Base-by-base conservation (phyloP, 2,797 vertebrate species). In the Sus cebifrons region DNA sequence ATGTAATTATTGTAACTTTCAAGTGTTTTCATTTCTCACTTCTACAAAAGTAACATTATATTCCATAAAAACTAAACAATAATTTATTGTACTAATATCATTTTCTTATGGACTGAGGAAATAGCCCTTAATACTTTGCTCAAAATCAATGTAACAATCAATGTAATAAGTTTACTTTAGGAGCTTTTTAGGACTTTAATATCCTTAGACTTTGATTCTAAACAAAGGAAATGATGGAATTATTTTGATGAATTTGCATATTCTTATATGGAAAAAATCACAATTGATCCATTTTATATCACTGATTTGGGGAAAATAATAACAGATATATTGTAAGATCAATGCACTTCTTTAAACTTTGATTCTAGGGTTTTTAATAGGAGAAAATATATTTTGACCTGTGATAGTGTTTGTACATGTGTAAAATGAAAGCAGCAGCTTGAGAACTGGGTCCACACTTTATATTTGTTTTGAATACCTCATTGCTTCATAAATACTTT, bases 231-330 rank as follows among this genome's bases (percentile, higher is more conserved):
- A 32, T 73, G 64, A 29, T 60, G 18, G 18, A 56, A 21, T 6
- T 32, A 77, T 15, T 75, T 93, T 81, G 3, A 5, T 90, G 12
- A 75, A 93, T 90, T 84, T 79, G 74, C 5, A 54, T 65, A 89
- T 40, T 4, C 2, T 91, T 75, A 71, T 10, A 84, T 70, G 36
- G 44, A 86, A 93, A 77, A 92, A 32, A 36, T 36, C 32, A 1
- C 4, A 74, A 13, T 62, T 89, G 29, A 71, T 86, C 2, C 1
- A 7, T 85, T 73, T 65, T 44, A 82, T 67, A 74, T 68, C 23
- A 92, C 49, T 73, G 7, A 89, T 62, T 89, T 77, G 12, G n/a
- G 12, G 16, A 56, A 96, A 94, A 95, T 81, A 87, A 68, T 75
- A 74, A 18, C 11, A 84, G 70, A 56, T 71, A 1, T 32, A n/a